Conservation (phyloP, 2,113 vertebrate species). For the Gila orcuttii region DNA sequence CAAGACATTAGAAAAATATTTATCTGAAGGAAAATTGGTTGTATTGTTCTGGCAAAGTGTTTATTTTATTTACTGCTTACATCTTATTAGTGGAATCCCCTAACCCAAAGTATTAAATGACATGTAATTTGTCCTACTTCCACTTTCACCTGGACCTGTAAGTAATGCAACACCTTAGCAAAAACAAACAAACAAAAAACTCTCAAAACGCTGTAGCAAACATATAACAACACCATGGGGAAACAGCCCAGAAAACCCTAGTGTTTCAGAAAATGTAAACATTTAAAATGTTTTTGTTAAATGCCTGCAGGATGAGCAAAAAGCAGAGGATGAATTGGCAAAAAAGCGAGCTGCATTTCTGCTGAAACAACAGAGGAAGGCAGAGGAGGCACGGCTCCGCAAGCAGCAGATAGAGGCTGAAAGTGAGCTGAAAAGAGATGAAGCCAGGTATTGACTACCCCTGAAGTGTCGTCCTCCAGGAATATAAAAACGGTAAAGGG, state of each 20-base stretch:
- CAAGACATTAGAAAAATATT: neutral
- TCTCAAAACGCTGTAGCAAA: too few species aligned
- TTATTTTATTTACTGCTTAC: neutral
- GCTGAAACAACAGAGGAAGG: slow-evolving; percentile 95
- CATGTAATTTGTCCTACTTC: neutral
- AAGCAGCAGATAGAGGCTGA: slow-evolving; percentile 92
- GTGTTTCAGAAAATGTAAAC: too few species aligned
- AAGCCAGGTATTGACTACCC: slow-evolving; percentile 80
- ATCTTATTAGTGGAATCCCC: neutral
- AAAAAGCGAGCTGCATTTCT: slow-evolving; percentile 94
- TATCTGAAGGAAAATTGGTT: neutral
- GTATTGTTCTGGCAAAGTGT: neutral
- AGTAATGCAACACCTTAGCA: too few species aligned
- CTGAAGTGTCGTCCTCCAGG: neutral
- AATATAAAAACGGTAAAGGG: neutral
- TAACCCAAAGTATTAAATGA: neutral
- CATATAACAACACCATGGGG: neutral
- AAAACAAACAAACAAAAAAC: too few species aligned
- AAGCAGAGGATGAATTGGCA: slow-evolving; percentile 93
- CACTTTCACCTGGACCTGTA: neutral
- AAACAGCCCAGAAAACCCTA: too few species aligned
- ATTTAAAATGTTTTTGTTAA: neutral
- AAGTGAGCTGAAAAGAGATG: slow-evolving; percentile 89
- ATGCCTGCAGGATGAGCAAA: slow-evolving; percentile 87
- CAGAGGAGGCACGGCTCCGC: slow-evolving; percentile 88